phyloP scores from a whole-genome alignment of 2,888 invertebrate species.

The Drosophila suboccidentalis region DNA sequence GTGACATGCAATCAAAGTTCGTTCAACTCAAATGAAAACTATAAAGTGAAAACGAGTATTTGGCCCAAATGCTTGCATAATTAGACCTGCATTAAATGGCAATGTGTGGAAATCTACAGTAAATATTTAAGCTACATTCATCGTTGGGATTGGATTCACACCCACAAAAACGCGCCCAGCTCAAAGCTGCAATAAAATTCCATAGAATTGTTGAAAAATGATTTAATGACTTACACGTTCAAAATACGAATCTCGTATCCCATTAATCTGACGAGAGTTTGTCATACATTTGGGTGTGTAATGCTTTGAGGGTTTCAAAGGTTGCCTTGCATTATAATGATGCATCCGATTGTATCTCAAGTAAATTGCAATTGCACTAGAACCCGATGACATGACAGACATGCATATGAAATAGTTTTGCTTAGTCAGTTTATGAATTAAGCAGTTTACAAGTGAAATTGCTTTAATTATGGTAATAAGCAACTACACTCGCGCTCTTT shows the following conservation, averaged over 20 bases:
- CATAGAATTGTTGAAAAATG: conserved; percentile 25
- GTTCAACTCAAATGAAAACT: conserved; percentile 59
- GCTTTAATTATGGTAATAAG: conserved; percentile 31
- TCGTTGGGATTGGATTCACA: conserved; percentile 14
- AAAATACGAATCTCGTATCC: neutral
- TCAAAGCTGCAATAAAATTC: conserved; percentile 26
- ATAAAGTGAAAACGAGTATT: conserved; percentile 23
- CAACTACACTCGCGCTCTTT: conserved; percentile 5
- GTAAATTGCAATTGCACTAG: conserved; percentile 43
- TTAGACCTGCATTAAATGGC: conserved; percentile 42
- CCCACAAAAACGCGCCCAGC: conserved; percentile 20
- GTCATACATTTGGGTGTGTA: conserved; percentile 40
- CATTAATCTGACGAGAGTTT: conserved; percentile 42
- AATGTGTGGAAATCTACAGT: conserved; percentile 23
- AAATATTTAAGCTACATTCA: neutral
- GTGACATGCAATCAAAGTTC: conserved; percentile 69
- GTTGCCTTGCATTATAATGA: conserved; percentile 47
- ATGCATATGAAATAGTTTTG: conserved; percentile 30
- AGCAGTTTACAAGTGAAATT: conserved; percentile 23
- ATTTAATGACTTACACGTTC: conserved; percentile 44
- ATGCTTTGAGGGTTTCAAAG: conserved; percentile 6
- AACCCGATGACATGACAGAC: conserved; percentile 37
- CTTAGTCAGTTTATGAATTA: conserved; percentile 21
- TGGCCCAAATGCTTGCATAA: conserved; percentile 52
- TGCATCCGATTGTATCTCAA: conserved; percentile 47